Evolutionary conservation across 2,888 invertebrate species (phyloP), one percentile per base, ranked within the genome.

Genomic region (Phania funesta): DNA sequence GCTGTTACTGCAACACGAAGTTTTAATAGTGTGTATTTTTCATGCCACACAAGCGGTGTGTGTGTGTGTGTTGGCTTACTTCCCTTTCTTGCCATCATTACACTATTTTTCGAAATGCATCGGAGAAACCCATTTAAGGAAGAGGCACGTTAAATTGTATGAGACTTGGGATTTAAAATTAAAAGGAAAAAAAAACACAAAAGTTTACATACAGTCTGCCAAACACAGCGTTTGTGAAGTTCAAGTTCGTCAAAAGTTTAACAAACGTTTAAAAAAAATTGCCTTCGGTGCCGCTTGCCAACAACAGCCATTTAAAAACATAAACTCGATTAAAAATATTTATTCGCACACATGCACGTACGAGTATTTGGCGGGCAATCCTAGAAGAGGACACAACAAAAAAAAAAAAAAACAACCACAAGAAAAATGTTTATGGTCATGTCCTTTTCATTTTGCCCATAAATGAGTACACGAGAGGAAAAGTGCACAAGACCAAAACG

Each of bases 1-100:
- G 82, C 82, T 82, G 74, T 78, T 82, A 78, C 82, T 71, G 82
- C 82, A 82, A 74, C 74, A 67, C 82, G 70, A 82, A 78, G 78
- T 60, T 82, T 75, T 82, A 82, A 78, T 82, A 82, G 82, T 74
- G 80, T 80, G 82, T 82, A 78, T 70, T 64, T 78, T 81, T 62
- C 48, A 80, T 75, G 75, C 80, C 70, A 70, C 68, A 75, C 68
- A 16, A 60, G 48, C 4, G 13, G 18, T 22, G 26, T 41, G 13
- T 46, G 24, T 32, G 9, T 35, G 2, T 41, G 41, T 35, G 9
- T 38, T 38, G 11, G n/a, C 13, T 16, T 9, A 29, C 48, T 48
- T 24, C 29, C 22, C n/a, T 68, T 58, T 60, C 0, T 26, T 58
- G 56, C 35, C 29, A 70, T 64, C 60, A 41, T 71, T 48, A 56